Base-by-base conservation (phyloP, 2,888 invertebrate species). In the Drosophila setosimentum region DNA sequence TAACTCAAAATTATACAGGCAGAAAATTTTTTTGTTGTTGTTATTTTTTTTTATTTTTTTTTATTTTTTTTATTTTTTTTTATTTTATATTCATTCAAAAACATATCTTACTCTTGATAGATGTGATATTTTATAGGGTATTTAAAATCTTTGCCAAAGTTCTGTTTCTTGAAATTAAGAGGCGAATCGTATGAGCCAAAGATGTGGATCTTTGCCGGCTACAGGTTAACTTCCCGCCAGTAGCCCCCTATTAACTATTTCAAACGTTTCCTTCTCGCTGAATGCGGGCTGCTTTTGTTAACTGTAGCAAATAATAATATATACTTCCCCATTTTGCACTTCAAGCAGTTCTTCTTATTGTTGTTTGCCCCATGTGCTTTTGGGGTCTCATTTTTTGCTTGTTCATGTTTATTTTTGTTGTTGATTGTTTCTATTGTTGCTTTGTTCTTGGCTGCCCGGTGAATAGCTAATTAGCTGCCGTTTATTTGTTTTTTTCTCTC, bases 261-360 rank as follows among this genome's bases (percentile, higher is more conserved):
- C 42, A 51, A 29, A 32, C 33, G n/a, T 49, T 53, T n/a, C 45
- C 24, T 49, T 42, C 27, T 8, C 21, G n/a, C 58, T 55, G 48
- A 42, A 54, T 66, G 68, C 76, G 76, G 66, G 68, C 62, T 78
- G 68, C 62, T 73, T 67, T 67, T 83, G 83, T 73, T 83, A 73
- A 86, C 81, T 80, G 83, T 78, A 68, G 81, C 83, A 78, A 80
- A 83, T 86, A 83, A 79, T 75, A 75, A 78, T 80, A 63, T 80
- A 63, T 45, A 80, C 77, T 76, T 80, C 77, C 76, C 49, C n/a
- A n/a, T 64, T 75, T 55, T 63, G 69, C 75, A 79, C 70, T 69
- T 75, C 27, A 71, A 66, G 76, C 60, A 58, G 50, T 66, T 71
- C 48, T 49, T 51, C 54, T 50, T 60, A 51, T 78, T 68, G 53